Evolutionary conservation across 2,113 vertebrate species (phyloP).

Genomic region (Sturnus vulgaris): DNA sequence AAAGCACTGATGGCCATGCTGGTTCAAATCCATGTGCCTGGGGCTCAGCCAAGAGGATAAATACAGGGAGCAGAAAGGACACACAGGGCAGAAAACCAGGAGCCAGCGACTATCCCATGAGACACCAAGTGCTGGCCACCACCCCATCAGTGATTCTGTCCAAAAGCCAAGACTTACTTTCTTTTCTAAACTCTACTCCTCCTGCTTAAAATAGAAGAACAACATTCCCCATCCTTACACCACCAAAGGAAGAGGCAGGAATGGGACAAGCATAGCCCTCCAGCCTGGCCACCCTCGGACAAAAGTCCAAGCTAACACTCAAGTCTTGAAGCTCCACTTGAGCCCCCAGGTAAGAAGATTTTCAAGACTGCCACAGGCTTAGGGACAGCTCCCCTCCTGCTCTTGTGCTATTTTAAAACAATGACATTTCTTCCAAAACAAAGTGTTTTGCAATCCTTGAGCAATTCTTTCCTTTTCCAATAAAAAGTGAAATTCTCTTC

Average conservation of each 20-base stretch:
- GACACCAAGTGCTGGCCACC: not conserved
- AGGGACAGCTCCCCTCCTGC: not conserved
- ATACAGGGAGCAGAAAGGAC: not conserved
- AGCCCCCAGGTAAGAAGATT: not conserved
- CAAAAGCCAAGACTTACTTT: not conserved
- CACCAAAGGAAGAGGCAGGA: not conserved
- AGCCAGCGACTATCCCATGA: not conserved
- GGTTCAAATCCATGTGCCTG: not conserved
- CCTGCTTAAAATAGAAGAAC: not conserved
- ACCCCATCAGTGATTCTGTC: not conserved
- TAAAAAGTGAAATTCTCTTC: slow-evolving; percentile 31
- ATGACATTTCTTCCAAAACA: slow-evolving; percentile 35
- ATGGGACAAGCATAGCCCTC: not conserved
- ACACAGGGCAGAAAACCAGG: not conserved
- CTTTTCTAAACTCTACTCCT: not conserved
- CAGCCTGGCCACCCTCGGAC: not conserved
- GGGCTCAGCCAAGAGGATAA: not conserved
- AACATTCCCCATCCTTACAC: not conserved
- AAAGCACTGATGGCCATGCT: fast-evolving
- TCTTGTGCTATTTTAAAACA: slow-evolving; percentile 5
- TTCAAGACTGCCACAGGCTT: not conserved
- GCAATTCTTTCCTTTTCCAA: slow-evolving; percentile 33
- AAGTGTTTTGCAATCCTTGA: slow-evolving; percentile 16
- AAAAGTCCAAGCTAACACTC: not conserved
- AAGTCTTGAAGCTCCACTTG: not conserved